Evolutionary conservation across 1,140 invertebrate species (phyloP), one percentile per base, ranked within the genome.

Genomic region (Calephelis virginiensis): DNA sequence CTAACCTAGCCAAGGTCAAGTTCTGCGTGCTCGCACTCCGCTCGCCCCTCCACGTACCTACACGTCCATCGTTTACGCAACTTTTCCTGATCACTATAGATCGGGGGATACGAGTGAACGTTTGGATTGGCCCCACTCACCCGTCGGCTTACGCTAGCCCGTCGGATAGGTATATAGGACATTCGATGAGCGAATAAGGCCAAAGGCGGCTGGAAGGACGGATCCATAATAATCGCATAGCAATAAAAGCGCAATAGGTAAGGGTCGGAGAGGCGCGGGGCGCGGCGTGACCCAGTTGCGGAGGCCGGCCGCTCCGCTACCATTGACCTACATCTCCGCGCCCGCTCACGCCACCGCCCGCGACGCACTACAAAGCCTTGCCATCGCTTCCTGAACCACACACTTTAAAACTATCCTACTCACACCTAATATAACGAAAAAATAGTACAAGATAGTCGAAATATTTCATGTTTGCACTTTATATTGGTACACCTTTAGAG

Each of bases 291-390:
- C 79, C 79, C 71, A 81, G 64, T 78, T 83, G 79, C 72, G 63
- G 64, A 70, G 73, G 72, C 68, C 68, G 72, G 64, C 74, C 77
- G 73, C 77, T 80, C 70, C 71, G 82, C 82, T 82, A 82, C 82
- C 84, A 84, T 84, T 87, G 85, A 87, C 85, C 85, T 72, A 87
- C 74, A 76, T 83, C 66, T 28, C 56, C 72, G 65, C 61, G 73
- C 71, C 66, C 72, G 71, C 74, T 73, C 73, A 70, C 78, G 68
- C 74, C 64, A 70, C 72, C 66, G 53, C 53, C 48, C n/a, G n/a
- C 50, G 48, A 10, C 63, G 13, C 61, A 45, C 38, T 14, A 8
- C 40, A 13, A n/a, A 38, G n/a, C 60, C 28, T 17, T 53, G 43
- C 43, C 9, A 45, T n/a, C 40, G n/a, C 5, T 13, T 43, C 37